Percentiles rank a stretch among this genome's conserved stretches.
Conservation (phyloP, 2,113 vertebrate genomes). For the Mystacornis crossleyi region DNA sequence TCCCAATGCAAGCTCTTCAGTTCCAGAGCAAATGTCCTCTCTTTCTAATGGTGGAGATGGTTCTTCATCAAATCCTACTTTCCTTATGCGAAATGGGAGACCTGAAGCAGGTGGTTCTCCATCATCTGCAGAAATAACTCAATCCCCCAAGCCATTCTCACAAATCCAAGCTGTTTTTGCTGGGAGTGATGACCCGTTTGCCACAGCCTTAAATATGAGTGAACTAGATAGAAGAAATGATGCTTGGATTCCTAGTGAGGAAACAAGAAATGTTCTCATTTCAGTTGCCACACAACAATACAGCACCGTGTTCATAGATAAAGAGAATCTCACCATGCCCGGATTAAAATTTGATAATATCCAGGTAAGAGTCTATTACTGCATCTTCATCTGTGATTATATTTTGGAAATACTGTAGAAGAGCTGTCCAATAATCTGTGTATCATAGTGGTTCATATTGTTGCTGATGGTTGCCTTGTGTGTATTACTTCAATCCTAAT, state of each 20-base stretch:
- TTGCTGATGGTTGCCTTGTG: not conserved
- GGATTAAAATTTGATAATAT: constrained; percentile 97
- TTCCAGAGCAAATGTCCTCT: constrained; percentile 75
- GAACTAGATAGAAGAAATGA: constrained; percentile 93
- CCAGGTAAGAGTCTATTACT: constrained; percentile 80
- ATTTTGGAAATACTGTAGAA: not conserved
- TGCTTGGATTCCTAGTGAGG: constrained; percentile 92
- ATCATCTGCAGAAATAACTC: constrained; percentile 42
- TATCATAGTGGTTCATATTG: not conserved
- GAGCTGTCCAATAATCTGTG: not conserved
- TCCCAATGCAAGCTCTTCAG: constrained; percentile 81
- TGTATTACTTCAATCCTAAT: not conserved
- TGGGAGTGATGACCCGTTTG: constrained; percentile 90
- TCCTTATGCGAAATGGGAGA: constrained; percentile 49
- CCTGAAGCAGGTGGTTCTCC: constrained; percentile 23
- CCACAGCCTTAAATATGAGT: constrained; percentile 92
- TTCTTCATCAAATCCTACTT: constrained; percentile 51
- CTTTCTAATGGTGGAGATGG: constrained; percentile 51
- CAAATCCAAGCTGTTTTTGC: constrained; percentile 93
- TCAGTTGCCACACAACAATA: constrained; percentile 88
- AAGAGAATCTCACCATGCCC: constrained; percentile 92
- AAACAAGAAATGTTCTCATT: constrained; percentile 83
- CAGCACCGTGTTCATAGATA: constrained; percentile 82
- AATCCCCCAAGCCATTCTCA: constrained; percentile 79
- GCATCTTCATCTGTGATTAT: not conserved